Conservation (phyloP, 2,888 invertebrate species). For the Ashinkailepas kermadecensis region DNA sequence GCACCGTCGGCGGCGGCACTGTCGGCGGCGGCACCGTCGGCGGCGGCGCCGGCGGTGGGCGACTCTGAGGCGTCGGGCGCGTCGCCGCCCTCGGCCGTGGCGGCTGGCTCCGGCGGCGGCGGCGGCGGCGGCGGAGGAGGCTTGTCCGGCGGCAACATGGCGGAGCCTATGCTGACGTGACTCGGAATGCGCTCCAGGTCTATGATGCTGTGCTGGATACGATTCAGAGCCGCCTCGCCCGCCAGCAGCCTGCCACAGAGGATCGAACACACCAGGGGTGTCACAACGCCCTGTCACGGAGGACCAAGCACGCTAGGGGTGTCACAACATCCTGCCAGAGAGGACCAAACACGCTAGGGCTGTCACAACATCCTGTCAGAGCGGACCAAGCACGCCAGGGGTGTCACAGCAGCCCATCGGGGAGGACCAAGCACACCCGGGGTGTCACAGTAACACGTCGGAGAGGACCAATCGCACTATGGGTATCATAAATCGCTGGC, state of each 20-base stretch:
- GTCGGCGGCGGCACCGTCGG: neutral
- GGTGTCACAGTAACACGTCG: no score
- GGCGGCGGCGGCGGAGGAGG: neutral
- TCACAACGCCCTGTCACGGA: no score
- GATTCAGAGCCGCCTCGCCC: neutral
- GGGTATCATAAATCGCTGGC: no score
- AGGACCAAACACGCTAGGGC: no score
- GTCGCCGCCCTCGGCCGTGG: neutral
- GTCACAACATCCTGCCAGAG: no score
- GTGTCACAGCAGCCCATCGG: no score
- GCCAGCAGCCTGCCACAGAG: neutral
- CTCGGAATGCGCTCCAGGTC: slow-evolving; percentile 3
- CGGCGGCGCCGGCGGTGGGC: neutral
- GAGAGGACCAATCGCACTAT: no score
- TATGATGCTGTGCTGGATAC: neutral
- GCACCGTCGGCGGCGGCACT: neutral
- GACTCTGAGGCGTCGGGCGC: neutral
- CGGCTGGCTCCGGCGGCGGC: neutral
- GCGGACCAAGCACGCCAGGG: no score
- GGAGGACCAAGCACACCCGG: no score
- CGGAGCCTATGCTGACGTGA: slow-evolving; percentile 15
- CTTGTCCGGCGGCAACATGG: neutral
- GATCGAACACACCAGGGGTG: no score
- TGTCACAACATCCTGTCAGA: no score
- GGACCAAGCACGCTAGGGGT: no score